Evolutionary conservation across 1,140 invertebrate genomes (phyloP), one percentile per base, ranked within the genome.

Genomic region (Drosophila bifasciata): DNA sequence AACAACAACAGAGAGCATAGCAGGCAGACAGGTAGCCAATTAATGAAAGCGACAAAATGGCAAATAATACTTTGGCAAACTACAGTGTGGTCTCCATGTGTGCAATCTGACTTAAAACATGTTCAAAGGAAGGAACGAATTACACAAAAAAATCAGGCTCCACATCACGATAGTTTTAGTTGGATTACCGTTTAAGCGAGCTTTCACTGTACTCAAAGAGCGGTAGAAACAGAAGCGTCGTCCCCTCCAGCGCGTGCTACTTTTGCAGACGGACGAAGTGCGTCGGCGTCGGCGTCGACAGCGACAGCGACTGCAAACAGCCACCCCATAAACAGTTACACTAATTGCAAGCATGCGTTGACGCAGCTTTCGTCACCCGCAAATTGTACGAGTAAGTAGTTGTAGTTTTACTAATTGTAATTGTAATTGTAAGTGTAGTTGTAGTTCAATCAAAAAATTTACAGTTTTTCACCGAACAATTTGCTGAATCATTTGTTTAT

Each of bases 401-500:
- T 55, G 43, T 46, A 48, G 45, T 61, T 51, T 57, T 36, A 13
- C 32, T 72, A 69, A 69, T 48, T 40, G 40, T 17, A 21, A 15
- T n/a, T 44, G 48, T 72, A 69, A 69, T 48, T 40, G 40, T 17
- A 21, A 15, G 11, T 44, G 48, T 56, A 43, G 41, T 46, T 25
- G 32, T 60, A 60, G 45, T 39, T 69, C 66, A 69, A 69, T 69
- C 68, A 72, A 73, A 72, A 73, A 73, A 67, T 85, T 86, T 86
- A 85, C 81, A 86, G 81, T 85, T 86, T 60, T 36, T 53, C 13
- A 21, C 13, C 9, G 19, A 39, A 45, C 57, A 76, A 80, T 81
- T 86, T 80, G 80, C 80, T 85, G 81, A 85, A 80, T 85, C 80
- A 85, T 86, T 86, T 85, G 81, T 69, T 85, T 85, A 85, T 85